Conservation (phyloP, 2,888 invertebrate species). For the Drosophila subquinaria region DNA sequence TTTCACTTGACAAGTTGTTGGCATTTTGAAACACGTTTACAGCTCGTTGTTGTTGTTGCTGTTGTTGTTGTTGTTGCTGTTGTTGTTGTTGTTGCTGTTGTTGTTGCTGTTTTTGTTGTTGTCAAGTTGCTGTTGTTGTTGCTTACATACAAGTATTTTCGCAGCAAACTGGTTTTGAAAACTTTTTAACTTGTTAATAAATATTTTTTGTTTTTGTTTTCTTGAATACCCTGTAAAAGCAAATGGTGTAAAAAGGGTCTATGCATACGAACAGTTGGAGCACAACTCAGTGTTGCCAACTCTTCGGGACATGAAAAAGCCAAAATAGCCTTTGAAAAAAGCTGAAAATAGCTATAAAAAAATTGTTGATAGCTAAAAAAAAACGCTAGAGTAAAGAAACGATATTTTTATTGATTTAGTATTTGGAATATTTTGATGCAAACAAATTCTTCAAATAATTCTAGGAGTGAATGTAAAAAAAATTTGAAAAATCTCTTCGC, state of each 20-base stretch:
- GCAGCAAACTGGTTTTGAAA: slow-evolving; percentile 57
- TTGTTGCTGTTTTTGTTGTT: not conserved
- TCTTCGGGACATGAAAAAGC: no score
- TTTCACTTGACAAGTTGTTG: slow-evolving; percentile 53
- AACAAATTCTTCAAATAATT: no score
- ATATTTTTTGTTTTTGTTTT: slow-evolving; percentile 1
- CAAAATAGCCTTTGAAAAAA: no score
- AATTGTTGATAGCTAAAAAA: no score
- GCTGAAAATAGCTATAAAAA: no score
- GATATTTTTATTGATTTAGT: no score
- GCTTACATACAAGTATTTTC: slow-evolving; percentile 34
- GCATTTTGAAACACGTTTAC: slow-evolving; percentile 63
- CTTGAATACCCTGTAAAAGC: slow-evolving; percentile 8
- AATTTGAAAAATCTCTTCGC: no score
- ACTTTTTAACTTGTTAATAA: slow-evolving; percentile 29
- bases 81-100: slow-evolving; percentile 18
- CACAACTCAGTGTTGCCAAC: no score
- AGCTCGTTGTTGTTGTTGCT: slow-evolving; percentile 20
- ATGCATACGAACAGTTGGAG: no score
- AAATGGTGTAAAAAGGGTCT: slow-evolving; percentile 2
- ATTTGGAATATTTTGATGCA: no score
- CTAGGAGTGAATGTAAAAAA: no score
- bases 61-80: slow-evolving; percentile 22
- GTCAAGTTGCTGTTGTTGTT: slow-evolving; percentile 10
- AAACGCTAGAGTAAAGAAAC: no score